Evolutionary conservation across 2,797 vertebrate species (phyloP).

Genomic region (Cheirogaleus major): DNA sequence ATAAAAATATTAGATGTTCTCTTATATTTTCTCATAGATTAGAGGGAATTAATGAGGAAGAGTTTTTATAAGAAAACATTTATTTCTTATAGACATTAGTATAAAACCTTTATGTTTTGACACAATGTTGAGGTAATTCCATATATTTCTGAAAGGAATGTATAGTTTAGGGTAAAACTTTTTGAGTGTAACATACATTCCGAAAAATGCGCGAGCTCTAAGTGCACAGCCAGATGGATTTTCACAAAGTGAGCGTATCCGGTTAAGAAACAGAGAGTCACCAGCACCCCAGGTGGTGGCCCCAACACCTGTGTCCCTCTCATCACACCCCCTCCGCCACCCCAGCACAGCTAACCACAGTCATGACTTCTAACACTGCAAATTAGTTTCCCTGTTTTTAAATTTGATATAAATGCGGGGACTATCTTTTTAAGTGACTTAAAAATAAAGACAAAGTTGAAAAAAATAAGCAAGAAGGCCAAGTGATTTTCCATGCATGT

Average conservation of each 20-base stretch:
- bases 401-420: neutral
- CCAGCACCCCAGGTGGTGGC: accelerated
- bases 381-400: neutral
- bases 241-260: neutral
- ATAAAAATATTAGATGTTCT: neutral
- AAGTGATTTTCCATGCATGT: neutral
- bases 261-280: neutral
- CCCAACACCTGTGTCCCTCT: accelerated
- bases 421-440: conserved; percentile 42
- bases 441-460: neutral
- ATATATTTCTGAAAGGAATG: neutral
- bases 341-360: too few species aligned
- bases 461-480: conserved; percentile 10
- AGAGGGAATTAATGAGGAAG: neutral
- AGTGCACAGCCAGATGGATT: neutral
- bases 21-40: neutral
- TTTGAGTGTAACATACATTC: neutral
- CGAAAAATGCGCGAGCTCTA: neutral
- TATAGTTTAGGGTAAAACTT: neutral
- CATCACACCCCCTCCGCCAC: accelerated
- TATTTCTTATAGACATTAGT: neutral
- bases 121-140: neutral
- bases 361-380: neutral
- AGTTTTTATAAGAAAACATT: neutral
- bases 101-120: neutral